phyloP scores from a whole-genome alignment of 2,113 vertebrate genomes.

The Sardina pilchardus region DNA sequence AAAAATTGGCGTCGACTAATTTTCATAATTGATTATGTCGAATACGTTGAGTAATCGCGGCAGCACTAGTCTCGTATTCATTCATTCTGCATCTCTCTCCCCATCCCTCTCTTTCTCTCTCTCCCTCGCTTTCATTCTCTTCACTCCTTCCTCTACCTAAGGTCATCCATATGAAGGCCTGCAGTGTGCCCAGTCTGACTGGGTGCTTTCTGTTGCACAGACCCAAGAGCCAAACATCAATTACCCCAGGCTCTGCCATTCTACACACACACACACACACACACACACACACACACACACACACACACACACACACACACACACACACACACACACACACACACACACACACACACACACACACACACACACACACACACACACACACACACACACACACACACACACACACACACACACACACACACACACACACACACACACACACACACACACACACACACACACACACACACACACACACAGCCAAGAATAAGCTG shows the following conservation, averaged over 20 bases:
- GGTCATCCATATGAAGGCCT: not conserved
- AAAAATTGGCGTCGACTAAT: too few relatives aligned
- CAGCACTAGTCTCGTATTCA: not conserved
- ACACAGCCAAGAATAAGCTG: conserved; percentile 64
- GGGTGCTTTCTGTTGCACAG: not conserved
- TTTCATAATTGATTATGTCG: too few relatives aligned
- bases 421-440: not conserved
- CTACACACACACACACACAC: conserved; percentile 1
- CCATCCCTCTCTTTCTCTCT: not conserved
- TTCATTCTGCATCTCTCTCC: not conserved
- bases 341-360: conserved; percentile 15
- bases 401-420: conserved; percentile 8
- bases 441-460: too few relatives aligned
- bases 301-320: not conserved
- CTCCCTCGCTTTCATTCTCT: not conserved
- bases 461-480: not conserved
- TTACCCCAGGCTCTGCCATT: conserved; percentile 43
- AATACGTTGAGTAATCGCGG: too few relatives aligned
- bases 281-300: conserved; percentile 8
- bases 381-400: conserved; percentile 8
- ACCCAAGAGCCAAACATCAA: conserved; percentile 63
- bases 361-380: conserved; percentile 12
- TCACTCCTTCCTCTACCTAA: not conserved
- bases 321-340: conserved; percentile 18
- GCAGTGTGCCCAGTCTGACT: not conserved